Evolutionary conservation across 2,888 invertebrate genomes (phyloP), one percentile per base, ranked within the genome.

Genomic region (Melinaea menophilus): DNA sequence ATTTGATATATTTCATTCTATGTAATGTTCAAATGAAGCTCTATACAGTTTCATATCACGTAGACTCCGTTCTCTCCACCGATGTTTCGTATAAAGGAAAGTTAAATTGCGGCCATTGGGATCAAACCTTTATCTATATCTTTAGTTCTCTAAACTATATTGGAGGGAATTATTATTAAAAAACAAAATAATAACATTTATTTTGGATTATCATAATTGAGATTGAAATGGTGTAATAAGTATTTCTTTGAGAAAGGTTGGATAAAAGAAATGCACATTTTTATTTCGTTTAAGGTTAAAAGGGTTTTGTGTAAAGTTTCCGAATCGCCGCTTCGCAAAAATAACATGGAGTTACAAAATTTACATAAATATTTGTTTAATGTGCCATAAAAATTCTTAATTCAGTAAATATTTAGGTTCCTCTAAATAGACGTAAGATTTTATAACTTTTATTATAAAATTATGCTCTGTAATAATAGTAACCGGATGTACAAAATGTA

Each of bases 331-430:
- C 55, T 51, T 47, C 46, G n/a, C 31, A 12, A 58, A 55, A 37
- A 62, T 59, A 41, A 58, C 55, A 41, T 59, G 35, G 59, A 60
- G 55, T 57, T 22, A 41, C 59, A 54, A 35, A 56, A 63, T 63
- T 63, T 63, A 63, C 63, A 63, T 63, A 63, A 54, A 63, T 63
- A 63, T 63, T 63, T 54, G 63, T 63, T 63, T 63, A 63, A 59
- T 51, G 59, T 56, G 56, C 35, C 57, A 33, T 60, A 55, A 59
- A 56, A 31, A 59, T 46, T 57, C 56, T n/a, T 45, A 47, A 54
- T 46, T 59, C 56, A 57, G 54, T 51, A 51, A 56, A 56, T 51
- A 56, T 56, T 62, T 35, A 41, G 51, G 31, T 45, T 63, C 9
- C 12, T 45, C 56, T 34, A 63, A 59, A 59, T 57, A 48, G 9